phyloP scores from a whole-genome alignment of 2,113 vertebrate genomes.

The Trichechus manatus region DNA sequence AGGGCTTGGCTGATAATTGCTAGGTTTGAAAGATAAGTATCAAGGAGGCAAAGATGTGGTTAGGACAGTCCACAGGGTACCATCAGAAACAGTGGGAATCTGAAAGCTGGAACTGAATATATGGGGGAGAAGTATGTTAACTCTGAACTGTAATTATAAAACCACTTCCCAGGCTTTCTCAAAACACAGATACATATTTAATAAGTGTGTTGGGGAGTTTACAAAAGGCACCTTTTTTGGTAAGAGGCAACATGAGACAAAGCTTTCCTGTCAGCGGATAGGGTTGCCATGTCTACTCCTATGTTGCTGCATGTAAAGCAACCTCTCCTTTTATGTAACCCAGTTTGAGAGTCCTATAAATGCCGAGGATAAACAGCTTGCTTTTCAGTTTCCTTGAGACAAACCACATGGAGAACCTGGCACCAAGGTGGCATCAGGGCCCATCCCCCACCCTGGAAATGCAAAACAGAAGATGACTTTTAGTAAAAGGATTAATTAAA shows the following conservation, averaged over 20 bases:
- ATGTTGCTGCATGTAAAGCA: constrained; percentile 46
- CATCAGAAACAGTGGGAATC: constrained; percentile 52
- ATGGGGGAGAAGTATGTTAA: background rate
- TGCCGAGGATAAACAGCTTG: constrained; percentile 67
- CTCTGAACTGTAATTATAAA: constrained; percentile 59
- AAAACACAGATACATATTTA: constrained; percentile 65
- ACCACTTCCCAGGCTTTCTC: constrained; percentile 68
- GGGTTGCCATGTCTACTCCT: constrained; percentile 58
- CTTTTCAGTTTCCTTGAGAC: constrained; percentile 75
- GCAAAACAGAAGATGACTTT: constrained; percentile 68
- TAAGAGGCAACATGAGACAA: constrained; percentile 60
- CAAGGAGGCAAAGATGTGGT: constrained; percentile 49
- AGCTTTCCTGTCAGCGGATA: constrained; percentile 62
- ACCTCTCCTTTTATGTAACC: constrained; percentile 71
- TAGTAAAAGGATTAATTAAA: constrained; percentile 66
- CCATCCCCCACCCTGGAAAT: background rate
- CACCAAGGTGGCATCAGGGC: constrained; percentile 70
- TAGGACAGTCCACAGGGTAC: constrained; percentile 38
- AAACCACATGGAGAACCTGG: constrained; percentile 80
- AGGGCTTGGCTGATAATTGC: constrained; percentile 64
- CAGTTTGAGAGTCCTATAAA: constrained; percentile 75
- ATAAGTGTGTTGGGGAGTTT: constrained; percentile 60
- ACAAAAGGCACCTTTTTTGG: constrained; percentile 56
- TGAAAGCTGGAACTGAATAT: constrained; percentile 27
- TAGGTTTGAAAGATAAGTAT: constrained; percentile 73